These are phyloP conservation scores for Arge pagana DNA, from an alignment of 2,888 invertebrate genomes.

Conservation along the genomic window DNA sequence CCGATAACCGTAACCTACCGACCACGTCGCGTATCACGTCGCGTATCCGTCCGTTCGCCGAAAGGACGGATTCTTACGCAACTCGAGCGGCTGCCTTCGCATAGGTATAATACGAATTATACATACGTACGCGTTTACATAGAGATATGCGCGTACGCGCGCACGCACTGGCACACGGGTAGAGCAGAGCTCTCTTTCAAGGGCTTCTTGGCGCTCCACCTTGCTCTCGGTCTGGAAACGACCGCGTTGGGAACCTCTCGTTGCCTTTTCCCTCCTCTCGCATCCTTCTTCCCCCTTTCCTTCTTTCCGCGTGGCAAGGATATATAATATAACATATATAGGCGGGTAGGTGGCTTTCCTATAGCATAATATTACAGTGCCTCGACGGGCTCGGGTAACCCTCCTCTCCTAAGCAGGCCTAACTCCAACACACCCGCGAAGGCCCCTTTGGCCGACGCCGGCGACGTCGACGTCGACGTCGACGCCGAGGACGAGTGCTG, in stretches of 20 bases:
- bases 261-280: slow-evolving; percentile 4
- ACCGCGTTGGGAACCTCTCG: slow-evolving; percentile 5
- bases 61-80: slow-evolving; percentile 15
- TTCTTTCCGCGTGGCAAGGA: background rate
- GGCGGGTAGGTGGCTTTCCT: slow-evolving; percentile 13
- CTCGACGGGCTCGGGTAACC: slow-evolving; percentile 23
- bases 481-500: slow-evolving; percentile 36
- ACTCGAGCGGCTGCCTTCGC: slow-evolving; percentile 4
- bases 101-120: too few species aligned
- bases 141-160: background rate
- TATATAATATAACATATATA: background rate
- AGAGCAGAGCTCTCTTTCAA: background rate
- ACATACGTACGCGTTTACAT: too few species aligned
- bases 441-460: slow-evolving; percentile 48
- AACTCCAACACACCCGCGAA: slow-evolving; percentile 45
- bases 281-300: background rate
- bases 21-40: too few species aligned
- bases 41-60: slow-evolving; percentile 10
- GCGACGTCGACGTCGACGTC: slow-evolving; percentile 12
- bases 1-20: too few species aligned
- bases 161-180: background rate
- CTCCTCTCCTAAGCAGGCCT: slow-evolving; percentile 40
- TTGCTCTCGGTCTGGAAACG: slow-evolving; percentile 7
- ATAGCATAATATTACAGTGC: slow-evolving; percentile 18
- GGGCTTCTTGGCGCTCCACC: slow-evolving; percentile 20